Percentiles rank a stretch among this genome's conserved stretches.
Evolutionary conservation across 2,888 invertebrate species (phyloP).

Genomic region (Tillus elongatus): DNA sequence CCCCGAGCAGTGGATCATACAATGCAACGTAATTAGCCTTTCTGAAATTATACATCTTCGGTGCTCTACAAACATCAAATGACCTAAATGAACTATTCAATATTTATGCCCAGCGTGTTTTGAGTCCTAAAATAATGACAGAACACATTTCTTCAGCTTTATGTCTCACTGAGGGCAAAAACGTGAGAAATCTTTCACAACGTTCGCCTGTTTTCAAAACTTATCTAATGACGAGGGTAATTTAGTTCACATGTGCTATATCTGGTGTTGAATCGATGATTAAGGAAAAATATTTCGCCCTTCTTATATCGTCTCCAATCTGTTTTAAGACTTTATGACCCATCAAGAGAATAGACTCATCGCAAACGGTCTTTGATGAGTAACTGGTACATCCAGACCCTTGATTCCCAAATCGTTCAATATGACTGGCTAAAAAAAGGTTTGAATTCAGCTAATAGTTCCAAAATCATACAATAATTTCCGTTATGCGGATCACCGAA

Average conservation of each 20-base stretch:
- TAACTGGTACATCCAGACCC: slow-evolving; percentile 26
- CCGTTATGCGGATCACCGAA: no score
- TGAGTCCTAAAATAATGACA: slow-evolving; percentile 12
- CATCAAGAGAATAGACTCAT: no score
- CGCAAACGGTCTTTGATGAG: slow-evolving; percentile 26
- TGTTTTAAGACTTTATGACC: no score
- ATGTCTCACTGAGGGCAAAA: slow-evolving; percentile 16
- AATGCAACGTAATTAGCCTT: no score
- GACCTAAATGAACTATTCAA: no score
- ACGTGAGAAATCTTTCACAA: slow-evolving; percentile 8
- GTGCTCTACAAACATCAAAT: no score
- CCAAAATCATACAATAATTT: no score
- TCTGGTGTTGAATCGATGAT: slow-evolving; percentile 25
- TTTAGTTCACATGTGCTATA: slow-evolving; percentile 14
- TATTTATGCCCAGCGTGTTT: slow-evolving; percentile 14
- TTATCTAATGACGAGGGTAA: no score
- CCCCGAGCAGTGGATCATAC: no score
- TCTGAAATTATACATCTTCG: no score
- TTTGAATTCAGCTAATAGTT: slow-evolving; percentile 29
- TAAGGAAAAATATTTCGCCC: slow-evolving; percentile 19
- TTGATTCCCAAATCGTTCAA: no score
- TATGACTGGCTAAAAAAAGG: no score
- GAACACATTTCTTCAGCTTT: slow-evolving; percentile 19
- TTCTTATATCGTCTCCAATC: slow-evolving; percentile 21
- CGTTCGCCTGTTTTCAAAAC: slow-evolving; percentile 6